A percentile compares a stretch with the other conserved stretches of the same genome.
Conservation (phyloP, 2,113 vertebrate species). For the Hucho hucho region DNA sequence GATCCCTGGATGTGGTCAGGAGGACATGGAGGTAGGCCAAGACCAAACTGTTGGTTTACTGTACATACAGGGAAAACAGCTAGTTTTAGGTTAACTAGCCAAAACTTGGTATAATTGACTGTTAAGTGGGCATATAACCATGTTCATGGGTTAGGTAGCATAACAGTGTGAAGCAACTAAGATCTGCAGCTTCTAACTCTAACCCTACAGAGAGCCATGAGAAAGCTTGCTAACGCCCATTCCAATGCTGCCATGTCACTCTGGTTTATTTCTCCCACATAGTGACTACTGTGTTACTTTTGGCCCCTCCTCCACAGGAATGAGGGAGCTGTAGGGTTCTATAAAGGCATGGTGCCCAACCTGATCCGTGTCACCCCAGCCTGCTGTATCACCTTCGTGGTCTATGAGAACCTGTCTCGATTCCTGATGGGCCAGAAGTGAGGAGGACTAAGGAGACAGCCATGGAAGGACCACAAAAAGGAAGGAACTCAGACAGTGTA, state of each 20-base stretch:
- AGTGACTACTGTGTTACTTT: background rate
- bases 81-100: too few species aligned
- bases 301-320: constrained; percentile 67
- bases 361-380: constrained; percentile 85
- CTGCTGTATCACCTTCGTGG: constrained; percentile 86
- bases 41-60: background rate
- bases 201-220: background rate
- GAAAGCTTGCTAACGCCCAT: background rate
- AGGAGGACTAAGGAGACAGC: background rate
- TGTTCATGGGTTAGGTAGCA: background rate
- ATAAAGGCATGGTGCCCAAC: constrained; percentile 87
- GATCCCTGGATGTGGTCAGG: constrained; percentile 77
- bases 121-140: background rate
- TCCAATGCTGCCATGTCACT: background rate
- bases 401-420: constrained; percentile 83
- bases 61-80: background rate
- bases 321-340: constrained; percentile 84
- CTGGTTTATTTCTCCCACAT: background rate
- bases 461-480: background rate
- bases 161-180: background rate
- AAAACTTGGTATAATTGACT: background rate
- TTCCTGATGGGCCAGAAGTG: constrained; percentile 65
- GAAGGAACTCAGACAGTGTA: background rate
- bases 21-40: constrained; percentile 81
- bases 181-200: background rate